phyloP scores from a whole-genome alignment of 2,797 vertebrate species.

The Gymnodraco acuticeps region DNA sequence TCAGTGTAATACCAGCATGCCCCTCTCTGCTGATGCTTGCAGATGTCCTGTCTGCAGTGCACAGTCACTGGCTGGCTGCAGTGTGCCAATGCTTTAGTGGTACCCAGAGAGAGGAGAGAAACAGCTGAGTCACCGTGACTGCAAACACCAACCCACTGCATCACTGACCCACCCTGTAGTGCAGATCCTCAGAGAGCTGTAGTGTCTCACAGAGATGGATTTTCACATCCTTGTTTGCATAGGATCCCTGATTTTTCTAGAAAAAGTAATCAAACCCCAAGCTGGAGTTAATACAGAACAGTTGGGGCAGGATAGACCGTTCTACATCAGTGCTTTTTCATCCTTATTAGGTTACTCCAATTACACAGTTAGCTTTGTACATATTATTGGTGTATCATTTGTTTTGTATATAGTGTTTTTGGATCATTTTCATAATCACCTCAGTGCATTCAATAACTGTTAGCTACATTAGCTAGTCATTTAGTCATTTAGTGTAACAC shows the following conservation, averaged over 20 bases:
- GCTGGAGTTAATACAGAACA: background rate
- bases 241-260: background rate
- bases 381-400: no score
- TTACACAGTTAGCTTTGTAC: no score
- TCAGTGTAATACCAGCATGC: constrained; percentile 6
- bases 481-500: no score
- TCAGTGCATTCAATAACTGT: no score
- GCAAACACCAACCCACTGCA: constrained; percentile 55
- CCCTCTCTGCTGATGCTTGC: constrained; percentile 52
- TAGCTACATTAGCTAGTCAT: no score
- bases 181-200: constrained; percentile 14
- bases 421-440: no score
- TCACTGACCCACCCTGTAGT: constrained; percentile 35
- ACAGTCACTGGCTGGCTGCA: constrained; percentile 51
- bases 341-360: no score
- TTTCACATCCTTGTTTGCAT: background rate
- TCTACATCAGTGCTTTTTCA: background rate
- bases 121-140: constrained; percentile 78
- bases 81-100: constrained; percentile 56
- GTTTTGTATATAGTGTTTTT: no score
- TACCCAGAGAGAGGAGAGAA: constrained; percentile 55
- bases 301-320: background rate
- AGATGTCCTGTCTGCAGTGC: constrained; percentile 72
- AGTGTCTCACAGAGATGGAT: constrained; percentile 16
- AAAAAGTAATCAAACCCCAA: background rate